phyloP scores from a whole-genome alignment of 1,140 invertebrate species.

The Hyposmocoma kahamanoa region DNA sequence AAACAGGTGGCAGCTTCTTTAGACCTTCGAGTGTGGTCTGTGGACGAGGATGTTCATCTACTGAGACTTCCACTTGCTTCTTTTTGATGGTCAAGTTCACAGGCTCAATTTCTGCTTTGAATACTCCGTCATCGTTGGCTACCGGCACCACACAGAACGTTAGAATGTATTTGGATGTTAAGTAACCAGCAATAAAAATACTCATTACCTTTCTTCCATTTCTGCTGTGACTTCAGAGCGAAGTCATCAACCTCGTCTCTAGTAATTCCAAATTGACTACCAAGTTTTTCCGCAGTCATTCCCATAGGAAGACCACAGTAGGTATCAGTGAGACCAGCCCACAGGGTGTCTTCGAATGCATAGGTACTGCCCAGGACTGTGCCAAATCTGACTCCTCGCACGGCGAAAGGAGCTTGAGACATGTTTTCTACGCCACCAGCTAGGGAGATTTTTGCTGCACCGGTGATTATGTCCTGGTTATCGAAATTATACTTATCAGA shows the following conservation, averaged over 20 bases:
- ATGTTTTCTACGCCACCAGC: constrained; percentile 97
- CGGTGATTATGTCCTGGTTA: constrained; percentile 88
- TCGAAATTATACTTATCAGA: not conserved
- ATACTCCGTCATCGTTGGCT: constrained; percentile 84
- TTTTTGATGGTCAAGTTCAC: constrained; percentile 89
- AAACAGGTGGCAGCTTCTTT: constrained; percentile 89
- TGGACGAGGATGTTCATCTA: constrained; percentile 96
- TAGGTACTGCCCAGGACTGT: constrained; percentile 86
- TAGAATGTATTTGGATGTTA: too few relatives aligned
- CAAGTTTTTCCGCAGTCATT: constrained; percentile 97
- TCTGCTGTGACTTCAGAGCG: constrained; percentile 87
- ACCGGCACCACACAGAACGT: too few relatives aligned
- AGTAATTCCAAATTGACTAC: constrained; percentile 90
- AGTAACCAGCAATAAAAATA: too few relatives aligned
- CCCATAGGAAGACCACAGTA: constrained; percentile 97
- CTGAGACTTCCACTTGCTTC: constrained; percentile 84
- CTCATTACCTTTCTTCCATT: constrained; percentile 86
- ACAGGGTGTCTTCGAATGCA: constrained; percentile 93
- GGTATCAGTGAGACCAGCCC: constrained; percentile 91
- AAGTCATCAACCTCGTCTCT: constrained; percentile 92
- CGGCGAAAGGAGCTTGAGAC: constrained; percentile 94
- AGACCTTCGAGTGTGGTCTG: constrained; percentile 90
- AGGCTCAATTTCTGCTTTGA: constrained; percentile 93
- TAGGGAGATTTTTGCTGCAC: constrained; percentile 90
- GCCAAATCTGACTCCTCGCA: constrained; percentile 93